Percentiles rank a stretch among this genome's conserved stretches.
Conservation (phyloP, 1,140 invertebrate species). For the Procambarus virginalis region DNA sequence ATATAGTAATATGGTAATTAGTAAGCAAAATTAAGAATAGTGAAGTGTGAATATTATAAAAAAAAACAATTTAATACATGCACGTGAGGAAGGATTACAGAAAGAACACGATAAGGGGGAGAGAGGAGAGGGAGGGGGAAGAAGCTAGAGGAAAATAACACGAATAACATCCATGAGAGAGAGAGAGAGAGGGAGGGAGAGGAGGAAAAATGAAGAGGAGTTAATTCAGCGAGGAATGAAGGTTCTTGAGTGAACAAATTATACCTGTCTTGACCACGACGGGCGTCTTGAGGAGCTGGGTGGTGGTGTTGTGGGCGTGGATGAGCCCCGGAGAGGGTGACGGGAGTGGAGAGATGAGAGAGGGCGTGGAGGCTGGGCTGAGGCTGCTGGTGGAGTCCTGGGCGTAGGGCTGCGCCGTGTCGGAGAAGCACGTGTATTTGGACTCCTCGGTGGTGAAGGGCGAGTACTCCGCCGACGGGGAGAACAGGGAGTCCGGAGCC, state of each 20-base stretch:
- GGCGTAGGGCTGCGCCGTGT: conserved; percentile 78
- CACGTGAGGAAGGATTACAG: no score
- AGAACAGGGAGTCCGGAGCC: conserved; percentile 58
- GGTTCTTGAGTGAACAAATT: background rate
- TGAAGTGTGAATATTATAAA: no score
- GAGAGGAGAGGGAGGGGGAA: background rate
- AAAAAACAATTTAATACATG: no score
- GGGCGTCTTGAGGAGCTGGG: conserved; percentile 60
- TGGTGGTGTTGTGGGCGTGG: conserved; percentile 32
- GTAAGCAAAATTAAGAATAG: no score
- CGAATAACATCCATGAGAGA: no score
- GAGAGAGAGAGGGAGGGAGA: no score
- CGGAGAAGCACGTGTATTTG: conserved; percentile 80
- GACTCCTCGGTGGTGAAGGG: conserved; percentile 72
- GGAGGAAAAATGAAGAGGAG: background rate
- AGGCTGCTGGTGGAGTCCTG: conserved; percentile 49
- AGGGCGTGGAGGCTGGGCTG: conserved; percentile 57
- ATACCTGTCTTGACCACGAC: conserved; percentile 67
- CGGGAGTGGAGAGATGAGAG: conserved; percentile 39
- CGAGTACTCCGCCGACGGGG: conserved; percentile 63
- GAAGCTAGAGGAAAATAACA: background rate
- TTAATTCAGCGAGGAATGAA: background rate
- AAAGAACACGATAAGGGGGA: background rate
- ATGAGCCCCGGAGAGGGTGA: conserved; percentile 40
- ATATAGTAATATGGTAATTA: no score